phyloP scores from a whole-genome alignment of 2,113 vertebrate species.

The Nanorana parkeri region DNA sequence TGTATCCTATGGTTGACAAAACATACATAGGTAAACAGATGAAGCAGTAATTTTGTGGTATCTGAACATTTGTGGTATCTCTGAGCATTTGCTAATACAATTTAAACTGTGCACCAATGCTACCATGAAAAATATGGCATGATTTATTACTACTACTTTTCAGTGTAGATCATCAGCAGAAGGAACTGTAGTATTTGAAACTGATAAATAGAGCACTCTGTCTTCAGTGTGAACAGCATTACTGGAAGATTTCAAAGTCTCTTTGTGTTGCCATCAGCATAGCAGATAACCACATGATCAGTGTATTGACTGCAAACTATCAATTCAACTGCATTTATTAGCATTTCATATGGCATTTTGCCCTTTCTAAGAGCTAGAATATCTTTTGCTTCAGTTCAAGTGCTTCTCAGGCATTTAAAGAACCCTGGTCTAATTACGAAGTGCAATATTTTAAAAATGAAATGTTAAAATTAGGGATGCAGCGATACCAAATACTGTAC shows the following conservation, averaged over 20 bases:
- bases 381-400: not conserved
- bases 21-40: not conserved
- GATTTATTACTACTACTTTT: not conserved
- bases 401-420: no score
- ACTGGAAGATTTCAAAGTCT: not conserved
- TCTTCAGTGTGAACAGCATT: slow-evolving; percentile 9
- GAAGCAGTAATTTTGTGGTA: not conserved
- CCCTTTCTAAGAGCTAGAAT: not conserved
- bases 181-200: not conserved
- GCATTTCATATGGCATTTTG: not conserved
- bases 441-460: no score
- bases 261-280: not conserved
- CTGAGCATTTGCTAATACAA: not conserved
- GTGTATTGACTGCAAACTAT: not conserved
- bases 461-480: no score
- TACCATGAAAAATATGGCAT: not conserved
- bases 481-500: no score
- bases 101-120: not conserved
- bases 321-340: not conserved
- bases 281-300: not conserved
- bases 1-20: not conserved
- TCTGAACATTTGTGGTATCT: not conserved
- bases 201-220: slow-evolving; percentile 1
- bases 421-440: no score
- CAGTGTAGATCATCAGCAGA: not conserved